Conservation (phyloP, 2,888 invertebrate species). For the Drosophila tripunctata region DNA sequence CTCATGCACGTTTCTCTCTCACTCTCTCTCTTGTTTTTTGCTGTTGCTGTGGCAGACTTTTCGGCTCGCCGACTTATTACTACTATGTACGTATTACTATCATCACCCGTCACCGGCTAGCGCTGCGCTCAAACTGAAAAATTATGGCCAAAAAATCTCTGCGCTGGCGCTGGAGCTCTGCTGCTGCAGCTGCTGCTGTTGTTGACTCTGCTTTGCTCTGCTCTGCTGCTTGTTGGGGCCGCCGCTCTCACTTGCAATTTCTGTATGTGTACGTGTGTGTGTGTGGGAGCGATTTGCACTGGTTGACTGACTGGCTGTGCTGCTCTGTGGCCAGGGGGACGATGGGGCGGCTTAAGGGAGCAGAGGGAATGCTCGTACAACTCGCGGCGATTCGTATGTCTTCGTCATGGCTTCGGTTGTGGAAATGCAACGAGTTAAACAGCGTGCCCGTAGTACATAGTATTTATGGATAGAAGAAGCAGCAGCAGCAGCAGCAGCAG, state of each 20-base stretch:
- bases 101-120: slow-evolving; percentile 79
- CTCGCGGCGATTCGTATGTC: slow-evolving; percentile 59
- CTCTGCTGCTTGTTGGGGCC: slow-evolving; percentile 13
- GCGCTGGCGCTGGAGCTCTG: slow-evolving; percentile 71
- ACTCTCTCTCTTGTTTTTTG: neutral
- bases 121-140: slow-evolving; percentile 76
- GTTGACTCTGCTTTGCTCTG: no score
- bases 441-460: slow-evolving; percentile 67
- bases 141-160: slow-evolving; percentile 73
- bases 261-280: slow-evolving; percentile 41
- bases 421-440: slow-evolving; percentile 62
- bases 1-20: slow-evolving; percentile 26
- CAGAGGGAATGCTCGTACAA: slow-evolving; percentile 64
- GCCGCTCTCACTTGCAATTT: slow-evolving; percentile 64
- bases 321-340: slow-evolving; percentile 2
- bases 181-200: slow-evolving; percentile 14
- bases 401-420: slow-evolving; percentile 52
- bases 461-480: slow-evolving; percentile 66
- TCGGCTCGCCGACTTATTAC: slow-evolving; percentile 67
- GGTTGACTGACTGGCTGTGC: slow-evolving; percentile 58
- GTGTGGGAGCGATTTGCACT: slow-evolving; percentile 55
- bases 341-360: neutral
- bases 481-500: slow-evolving; percentile 46
- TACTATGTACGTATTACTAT: slow-evolving; percentile 71
- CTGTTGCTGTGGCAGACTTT: slow-evolving; percentile 43